phyloP scores from a whole-genome alignment of 2,113 vertebrate genomes.

The Pterophyllum scalare region DNA sequence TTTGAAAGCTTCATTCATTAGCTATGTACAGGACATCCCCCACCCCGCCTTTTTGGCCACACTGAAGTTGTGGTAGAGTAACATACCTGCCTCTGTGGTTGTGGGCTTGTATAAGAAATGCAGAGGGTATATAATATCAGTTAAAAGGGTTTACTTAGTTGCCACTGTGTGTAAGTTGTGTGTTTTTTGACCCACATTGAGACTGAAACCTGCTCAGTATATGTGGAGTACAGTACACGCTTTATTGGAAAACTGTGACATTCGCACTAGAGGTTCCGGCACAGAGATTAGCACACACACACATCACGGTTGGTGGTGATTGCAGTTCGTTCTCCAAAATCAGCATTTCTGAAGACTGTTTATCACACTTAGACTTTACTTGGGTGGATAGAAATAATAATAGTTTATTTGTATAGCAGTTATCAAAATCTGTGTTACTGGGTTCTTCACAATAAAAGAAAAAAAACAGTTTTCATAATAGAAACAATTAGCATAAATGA shows the following conservation, averaged over 20 bases:
- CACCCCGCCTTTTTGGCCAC: neutral
- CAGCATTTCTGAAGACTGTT: neutral
- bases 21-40: slow-evolving; percentile 44
- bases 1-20: slow-evolving; percentile 70
- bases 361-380: too few species aligned
- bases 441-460: too few species aligned
- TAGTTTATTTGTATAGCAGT: too few species aligned
- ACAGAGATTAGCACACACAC: too few species aligned
- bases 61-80: neutral
- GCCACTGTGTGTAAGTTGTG: neutral
- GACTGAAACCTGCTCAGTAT: neutral
- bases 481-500: too few species aligned
- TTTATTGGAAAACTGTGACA: too few species aligned
- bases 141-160: neutral
- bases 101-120: neutral
- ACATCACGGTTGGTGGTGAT: too few species aligned
- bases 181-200: neutral
- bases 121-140: neutral
- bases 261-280: too few species aligned
- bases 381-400: too few species aligned
- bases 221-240: too few species aligned
- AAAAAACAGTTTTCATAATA: too few species aligned
- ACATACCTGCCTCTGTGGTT: neutral
- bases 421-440: too few species aligned
- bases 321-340: neutral